phyloP scores from a whole-genome alignment of 2,888 invertebrate species.

The Scaptodrosophila latifasciaeformis region DNA sequence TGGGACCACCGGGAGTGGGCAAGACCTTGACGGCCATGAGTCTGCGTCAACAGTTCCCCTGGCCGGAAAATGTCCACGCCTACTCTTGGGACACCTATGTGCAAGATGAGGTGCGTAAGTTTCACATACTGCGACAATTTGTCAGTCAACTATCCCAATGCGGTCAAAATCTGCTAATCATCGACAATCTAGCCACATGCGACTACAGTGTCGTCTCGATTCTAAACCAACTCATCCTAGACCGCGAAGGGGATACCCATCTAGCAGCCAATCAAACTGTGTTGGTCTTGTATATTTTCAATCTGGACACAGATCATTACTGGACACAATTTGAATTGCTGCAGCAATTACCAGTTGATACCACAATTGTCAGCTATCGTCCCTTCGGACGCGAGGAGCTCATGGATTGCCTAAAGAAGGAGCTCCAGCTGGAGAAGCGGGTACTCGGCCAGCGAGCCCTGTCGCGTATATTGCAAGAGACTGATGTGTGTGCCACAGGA shows the following conservation, averaged over 20 bases:
- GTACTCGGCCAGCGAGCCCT: constrained; percentile 12
- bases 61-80: constrained; percentile 58
- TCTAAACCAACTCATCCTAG: constrained; percentile 37
- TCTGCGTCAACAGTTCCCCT: constrained; percentile 51
- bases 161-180: constrained; percentile 61
- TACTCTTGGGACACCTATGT: constrained; percentile 51
- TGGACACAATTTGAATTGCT: constrained; percentile 39
- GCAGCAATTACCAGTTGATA: constrained; percentile 41
- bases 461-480: constrained; percentile 22
- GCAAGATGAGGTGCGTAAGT: constrained; percentile 25
- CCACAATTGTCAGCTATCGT: constrained; percentile 34
- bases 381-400: constrained; percentile 34
- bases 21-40: constrained; percentile 49
- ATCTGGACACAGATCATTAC: constrained; percentile 32
- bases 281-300: constrained; percentile 40
- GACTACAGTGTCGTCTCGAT: constrained; percentile 41
- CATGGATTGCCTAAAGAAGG: constrained; percentile 28
- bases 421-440: constrained; percentile 29
- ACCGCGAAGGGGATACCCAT: constrained; percentile 30
- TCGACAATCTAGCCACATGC: constrained; percentile 54
- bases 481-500: constrained; percentile 26
- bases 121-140: constrained; percentile 31
- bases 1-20: constrained; percentile 60
- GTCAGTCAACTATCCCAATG: constrained; percentile 47
- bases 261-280: constrained; percentile 35